Base-by-base conservation (phyloP, 2,888 invertebrate genomes). In the Lobophora halterata region DNA sequence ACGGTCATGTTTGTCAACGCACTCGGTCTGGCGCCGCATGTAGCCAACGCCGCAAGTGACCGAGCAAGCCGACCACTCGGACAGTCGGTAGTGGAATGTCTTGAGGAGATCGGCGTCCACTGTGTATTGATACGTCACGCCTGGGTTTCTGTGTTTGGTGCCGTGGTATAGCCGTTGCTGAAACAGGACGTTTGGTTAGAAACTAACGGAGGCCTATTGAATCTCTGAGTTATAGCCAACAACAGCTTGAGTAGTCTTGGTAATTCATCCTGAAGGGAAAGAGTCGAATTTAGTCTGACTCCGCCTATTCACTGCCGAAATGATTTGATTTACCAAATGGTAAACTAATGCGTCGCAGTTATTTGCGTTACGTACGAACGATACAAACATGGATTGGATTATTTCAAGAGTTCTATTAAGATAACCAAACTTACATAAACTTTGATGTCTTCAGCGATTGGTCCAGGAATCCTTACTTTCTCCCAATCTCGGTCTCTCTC, bases 51-150 rank as follows among this genome's bases (percentile, higher is more conserved):
- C 96, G 77, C 97, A 97, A 3, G 91, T 90, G 8, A 89, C 91
- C 55, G 90, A 90, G 75, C 97, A 97, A 7, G 93, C 88, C 1
- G 93, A 92, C 96, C 96, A 97, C 49, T 94, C 93, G 17, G 93
- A 90, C 55, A 93, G 88, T 19, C 92, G 89, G 79, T 92, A 93
- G 49, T 62, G 92, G n/a, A n/a, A n/a, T 89, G 35, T 59, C 85
- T 70, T 65, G 36, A 61, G 42, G 70, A 79, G 81, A 79, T 89
- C 65, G 27, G 71, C 68, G 65, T 85, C 79, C 50, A 94, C 90
- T 0, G 94, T 95, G 85, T 96, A 97, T 72, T 95, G 94, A 81
- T 94, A 96, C 55, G 90, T 90, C 17, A 97, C 90, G 28, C 96
- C 96, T 0, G 94, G 93, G 72, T 96, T 96, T 48, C 91, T 90